A percentile compares a stretch with the other conserved stretches of the same genome.
phyloP scores from a whole-genome alignment of 2,797 vertebrate species.

The Chiloscyllium punctatum region DNA sequence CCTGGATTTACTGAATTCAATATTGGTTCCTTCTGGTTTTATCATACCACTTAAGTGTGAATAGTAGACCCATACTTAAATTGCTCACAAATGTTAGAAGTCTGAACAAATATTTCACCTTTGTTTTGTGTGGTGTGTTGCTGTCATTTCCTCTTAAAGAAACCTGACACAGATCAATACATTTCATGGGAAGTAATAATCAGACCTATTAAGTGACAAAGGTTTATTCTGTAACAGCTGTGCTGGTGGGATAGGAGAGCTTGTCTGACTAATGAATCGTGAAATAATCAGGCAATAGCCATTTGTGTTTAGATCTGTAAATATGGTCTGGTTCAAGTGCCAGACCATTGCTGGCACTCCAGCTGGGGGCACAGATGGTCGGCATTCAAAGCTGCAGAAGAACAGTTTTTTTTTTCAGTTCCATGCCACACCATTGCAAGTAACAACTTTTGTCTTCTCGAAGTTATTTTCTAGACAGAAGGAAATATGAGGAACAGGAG shows the following conservation, averaged over 20 bases:
- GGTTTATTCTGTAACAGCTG: constrained; percentile 99
- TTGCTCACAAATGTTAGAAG: constrained; percentile 34
- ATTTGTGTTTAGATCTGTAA: constrained; percentile 99
- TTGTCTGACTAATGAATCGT: constrained; percentile 99
- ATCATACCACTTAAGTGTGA: background rate
- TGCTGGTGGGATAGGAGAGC: constrained; percentile 94
- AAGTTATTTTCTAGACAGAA: constrained; percentile 5
- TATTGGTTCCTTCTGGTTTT: constrained; percentile 6
- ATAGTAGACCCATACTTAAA: constrained; percentile 10
- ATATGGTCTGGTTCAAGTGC: constrained; percentile 99
- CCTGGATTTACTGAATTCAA: background rate
- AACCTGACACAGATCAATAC: constrained; percentile 95
- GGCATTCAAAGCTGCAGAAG: constrained; percentile 82
- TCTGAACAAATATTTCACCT: constrained; percentile 41
- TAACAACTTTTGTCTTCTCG: constrained; percentile 57
- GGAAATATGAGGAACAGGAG: background rate
- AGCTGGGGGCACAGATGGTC: constrained; percentile 99
- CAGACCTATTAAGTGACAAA: constrained; percentile 99
- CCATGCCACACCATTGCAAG: constrained; percentile 71
- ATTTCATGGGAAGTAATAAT: constrained; percentile 98
- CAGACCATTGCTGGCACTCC: constrained; percentile 98
- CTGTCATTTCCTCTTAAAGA: constrained; percentile 68
- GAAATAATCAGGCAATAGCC: constrained; percentile 99
- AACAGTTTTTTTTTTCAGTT: constrained; percentile 67
- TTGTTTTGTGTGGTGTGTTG: constrained; percentile 49